A percentile compares a stretch with the other conserved stretches of the same genome.
phyloP scores from a whole-genome alignment of 1,140 invertebrate species.

The Pseudomyrmex flavicornis region DNA sequence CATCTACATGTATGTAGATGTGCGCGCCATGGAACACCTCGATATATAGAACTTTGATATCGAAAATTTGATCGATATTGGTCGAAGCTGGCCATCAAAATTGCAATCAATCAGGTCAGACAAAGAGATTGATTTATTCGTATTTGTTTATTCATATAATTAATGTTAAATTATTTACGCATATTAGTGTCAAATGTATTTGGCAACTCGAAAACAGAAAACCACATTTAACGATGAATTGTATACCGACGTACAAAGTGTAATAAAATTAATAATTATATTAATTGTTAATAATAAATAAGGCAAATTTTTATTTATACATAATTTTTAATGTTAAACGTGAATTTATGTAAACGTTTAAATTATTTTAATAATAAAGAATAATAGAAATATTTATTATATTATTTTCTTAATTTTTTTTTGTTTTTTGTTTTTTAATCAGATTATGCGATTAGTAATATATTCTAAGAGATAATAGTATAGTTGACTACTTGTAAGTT shows the following conservation, averaged over 20 bases:
- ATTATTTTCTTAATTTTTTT: conserved; percentile 6
- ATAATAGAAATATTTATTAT: conserved; percentile 6
- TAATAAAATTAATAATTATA: conserved; percentile 16
- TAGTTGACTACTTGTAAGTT: conserved; percentile 23
- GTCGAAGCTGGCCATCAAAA: conserved; percentile 28
- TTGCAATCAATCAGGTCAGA: conserved; percentile 13
- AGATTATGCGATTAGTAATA: conserved; percentile 36
- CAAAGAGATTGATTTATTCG: neutral
- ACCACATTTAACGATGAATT: neutral
- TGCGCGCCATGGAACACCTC: conserved; percentile 17
- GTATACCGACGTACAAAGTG: neutral
- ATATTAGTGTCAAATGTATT: neutral
- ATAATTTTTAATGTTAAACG: conserved; percentile 58
- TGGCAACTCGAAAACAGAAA: neutral
- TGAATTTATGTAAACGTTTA: conserved; percentile 40
- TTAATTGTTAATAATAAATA: neutral
- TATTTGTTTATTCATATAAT: neutral
- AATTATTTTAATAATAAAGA: conserved; percentile 31
- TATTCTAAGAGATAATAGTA: conserved; percentile 47
- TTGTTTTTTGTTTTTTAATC: neutral
- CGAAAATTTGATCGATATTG: conserved; percentile 52
- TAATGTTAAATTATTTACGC: conserved; percentile 5
- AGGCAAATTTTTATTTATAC: neutral
- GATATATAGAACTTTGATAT: conserved; percentile 45
- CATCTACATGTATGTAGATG: neutral